A percentile compares a stretch with the other conserved stretches of the same genome.
phyloP scores from a whole-genome alignment of 2,888 invertebrate species.

The Onchidella celtica region DNA sequence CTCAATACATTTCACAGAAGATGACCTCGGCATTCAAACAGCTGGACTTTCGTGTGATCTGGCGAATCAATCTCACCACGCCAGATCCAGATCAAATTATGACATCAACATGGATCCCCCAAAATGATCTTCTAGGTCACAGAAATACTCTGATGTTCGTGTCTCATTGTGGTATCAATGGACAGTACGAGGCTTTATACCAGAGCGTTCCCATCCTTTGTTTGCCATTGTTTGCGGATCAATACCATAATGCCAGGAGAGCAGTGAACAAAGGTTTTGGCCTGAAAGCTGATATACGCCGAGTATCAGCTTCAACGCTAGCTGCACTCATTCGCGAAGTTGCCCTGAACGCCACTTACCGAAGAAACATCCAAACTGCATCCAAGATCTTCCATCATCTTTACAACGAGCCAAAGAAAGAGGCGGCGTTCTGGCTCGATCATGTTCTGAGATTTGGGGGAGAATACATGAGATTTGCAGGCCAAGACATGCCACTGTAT shows the following conservation, averaged over 20 bases:
- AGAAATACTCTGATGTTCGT: conserved; percentile 59
- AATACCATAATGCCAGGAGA: conserved; percentile 49
- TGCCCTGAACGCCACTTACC: conserved; percentile 30
- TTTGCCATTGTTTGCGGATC: conserved; percentile 58
- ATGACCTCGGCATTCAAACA: conserved; percentile 36
- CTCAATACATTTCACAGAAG: conserved; percentile 14
- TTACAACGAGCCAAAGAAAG: conserved; percentile 39
- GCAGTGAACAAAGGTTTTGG: conserved; percentile 53
- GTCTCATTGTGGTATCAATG: conserved; percentile 64
- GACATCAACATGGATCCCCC: conserved; percentile 59
- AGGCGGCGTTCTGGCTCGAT: conserved; percentile 65
- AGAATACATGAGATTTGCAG: conserved; percentile 56
- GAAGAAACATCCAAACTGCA: conserved; percentile 32
- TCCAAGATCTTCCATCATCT: conserved; percentile 34
- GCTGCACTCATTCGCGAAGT: conserved; percentile 18
- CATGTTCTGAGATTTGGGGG: conserved; percentile 65
- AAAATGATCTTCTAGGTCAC: conserved; percentile 62
- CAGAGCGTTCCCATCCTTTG: conserved; percentile 64
- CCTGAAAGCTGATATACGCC: conserved; percentile 37
- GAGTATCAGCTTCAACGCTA: conserved; percentile 14
- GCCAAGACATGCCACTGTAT: conserved; percentile 57
- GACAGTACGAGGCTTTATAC: conserved; percentile 65
- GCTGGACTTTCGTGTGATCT: conserved; percentile 45
- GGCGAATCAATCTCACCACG: conserved; percentile 43
- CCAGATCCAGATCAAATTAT: conserved; percentile 51